phyloP scores from a whole-genome alignment of 2,888 invertebrate genomes.

The Sepiola atlantica region DNA sequence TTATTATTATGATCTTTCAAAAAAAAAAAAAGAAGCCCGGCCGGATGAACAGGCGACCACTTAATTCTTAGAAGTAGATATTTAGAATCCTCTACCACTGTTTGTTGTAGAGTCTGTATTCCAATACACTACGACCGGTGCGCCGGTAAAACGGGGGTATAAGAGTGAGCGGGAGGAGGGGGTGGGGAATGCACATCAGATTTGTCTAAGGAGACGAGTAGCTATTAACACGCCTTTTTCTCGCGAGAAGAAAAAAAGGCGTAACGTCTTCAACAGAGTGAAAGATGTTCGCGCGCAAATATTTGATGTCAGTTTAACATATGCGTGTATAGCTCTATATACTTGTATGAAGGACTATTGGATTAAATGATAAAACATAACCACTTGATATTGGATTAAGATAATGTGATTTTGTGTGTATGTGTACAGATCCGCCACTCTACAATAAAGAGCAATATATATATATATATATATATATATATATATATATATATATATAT shows the following conservation, averaged over 20 bases:
- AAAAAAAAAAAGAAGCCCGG: too few relatives aligned
- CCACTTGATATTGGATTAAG: too few relatives aligned
- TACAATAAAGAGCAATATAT: neutral
- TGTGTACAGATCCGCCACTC: neutral
- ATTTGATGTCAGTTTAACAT: neutral
- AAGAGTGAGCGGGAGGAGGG: neutral
- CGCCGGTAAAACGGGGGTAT: neutral
- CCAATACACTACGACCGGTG: neutral
- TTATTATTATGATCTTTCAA: too few relatives aligned
- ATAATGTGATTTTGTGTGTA: neutral
- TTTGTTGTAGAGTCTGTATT: neutral
- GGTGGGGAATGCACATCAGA: neutral
- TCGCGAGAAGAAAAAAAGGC: neutral
- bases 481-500: too few relatives aligned
- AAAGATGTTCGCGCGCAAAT: neutral
- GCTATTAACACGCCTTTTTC: neutral
- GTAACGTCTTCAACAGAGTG: neutral
- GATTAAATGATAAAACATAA: neutral
- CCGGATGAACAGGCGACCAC: neutral
- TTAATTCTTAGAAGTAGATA: neutral
- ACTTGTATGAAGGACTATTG: neutral
- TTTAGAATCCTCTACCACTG: neutral
- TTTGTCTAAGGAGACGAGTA: neutral
- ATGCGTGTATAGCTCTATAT: neutral
- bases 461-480: too few relatives aligned